phyloP scores from a whole-genome alignment of 2,113 vertebrate species.

The Tretioscincus oriximinensis region DNA sequence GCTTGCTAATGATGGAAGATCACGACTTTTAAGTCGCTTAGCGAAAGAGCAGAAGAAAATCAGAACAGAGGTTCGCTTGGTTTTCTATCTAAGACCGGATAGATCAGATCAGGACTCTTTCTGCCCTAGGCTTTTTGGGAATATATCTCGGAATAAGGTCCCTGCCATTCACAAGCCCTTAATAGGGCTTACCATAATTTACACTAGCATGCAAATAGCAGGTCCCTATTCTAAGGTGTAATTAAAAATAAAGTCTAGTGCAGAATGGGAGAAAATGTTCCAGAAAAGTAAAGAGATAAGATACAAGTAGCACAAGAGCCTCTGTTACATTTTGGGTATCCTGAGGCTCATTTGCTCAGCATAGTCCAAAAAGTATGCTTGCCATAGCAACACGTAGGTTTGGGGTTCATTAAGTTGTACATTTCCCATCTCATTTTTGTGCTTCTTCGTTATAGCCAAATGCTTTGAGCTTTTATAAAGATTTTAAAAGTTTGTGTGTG shows the following conservation, averaged over 20 bases:
- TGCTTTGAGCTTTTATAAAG: constrained; percentile 58
- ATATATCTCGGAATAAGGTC: too few species aligned
- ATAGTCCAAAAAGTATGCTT: constrained; percentile 73
- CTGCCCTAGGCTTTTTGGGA: too few species aligned
- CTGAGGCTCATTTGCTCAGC: constrained; percentile 67
- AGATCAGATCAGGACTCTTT: too few species aligned
- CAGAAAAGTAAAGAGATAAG: constrained; percentile 7
- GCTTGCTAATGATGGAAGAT: constrained; percentile 42
- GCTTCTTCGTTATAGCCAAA: constrained; percentile 73
- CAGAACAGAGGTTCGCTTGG: not conserved
- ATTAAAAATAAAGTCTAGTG: too few species aligned
- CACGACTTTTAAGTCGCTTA: constrained; percentile 6
- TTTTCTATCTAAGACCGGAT: not conserved
- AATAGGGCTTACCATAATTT: too few species aligned
- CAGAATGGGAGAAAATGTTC: not conserved
- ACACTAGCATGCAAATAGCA: too few species aligned
- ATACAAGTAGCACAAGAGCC: constrained; percentile 54
- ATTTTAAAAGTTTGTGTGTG: constrained; percentile 29
- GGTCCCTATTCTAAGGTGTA: too few species aligned
- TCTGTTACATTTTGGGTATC: constrained; percentile 57
- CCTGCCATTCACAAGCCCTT: too few species aligned
- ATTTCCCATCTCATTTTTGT: constrained; percentile 74
- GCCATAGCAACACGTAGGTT: constrained; percentile 62
- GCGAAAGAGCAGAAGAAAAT: not conserved
- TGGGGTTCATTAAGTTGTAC: constrained; percentile 70